Evolutionary conservation across 2,113 vertebrate genomes (phyloP).

Genomic region (Motacilla tschutschensis): DNA sequence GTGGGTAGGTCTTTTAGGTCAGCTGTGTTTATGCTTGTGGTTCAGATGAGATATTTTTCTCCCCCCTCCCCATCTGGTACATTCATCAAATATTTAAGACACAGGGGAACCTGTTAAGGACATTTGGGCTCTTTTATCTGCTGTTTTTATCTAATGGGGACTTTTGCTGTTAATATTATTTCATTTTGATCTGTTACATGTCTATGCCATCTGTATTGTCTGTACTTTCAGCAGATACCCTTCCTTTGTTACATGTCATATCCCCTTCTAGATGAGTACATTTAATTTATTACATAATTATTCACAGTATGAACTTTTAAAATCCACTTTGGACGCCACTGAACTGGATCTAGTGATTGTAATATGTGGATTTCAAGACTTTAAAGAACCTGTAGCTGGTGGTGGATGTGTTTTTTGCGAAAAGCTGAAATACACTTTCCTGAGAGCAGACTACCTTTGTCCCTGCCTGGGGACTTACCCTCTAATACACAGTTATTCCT

Average conservation of each 20-base stretch:
- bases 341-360: not conserved
- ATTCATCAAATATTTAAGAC: constrained; percentile 63
- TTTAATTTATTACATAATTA: not conserved
- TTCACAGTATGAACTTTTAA: not conserved
- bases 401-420: not conserved
- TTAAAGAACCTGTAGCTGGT: not conserved
- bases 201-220: not conserved
- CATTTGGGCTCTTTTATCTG: not conserved
- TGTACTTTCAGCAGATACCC: not conserved
- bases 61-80: constrained; percentile 24
- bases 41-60: constrained; percentile 7
- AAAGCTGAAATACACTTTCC: not conserved
- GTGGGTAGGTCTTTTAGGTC: constrained; percentile 16
- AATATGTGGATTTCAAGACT: not conserved
- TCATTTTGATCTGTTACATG: not conserved
- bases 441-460: not conserved
- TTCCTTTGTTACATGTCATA: not conserved
- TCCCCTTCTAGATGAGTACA: not conserved
- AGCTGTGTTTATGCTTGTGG: constrained; percentile 19
- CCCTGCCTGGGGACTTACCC: not conserved
- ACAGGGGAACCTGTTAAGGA: not conserved
- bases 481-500: not conserved
- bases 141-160: not conserved
- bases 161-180: not conserved
- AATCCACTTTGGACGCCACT: not conserved